Evolutionary conservation across 2,113 vertebrate genomes (phyloP).

Genomic region (Vulpes ferrilata): DNA sequence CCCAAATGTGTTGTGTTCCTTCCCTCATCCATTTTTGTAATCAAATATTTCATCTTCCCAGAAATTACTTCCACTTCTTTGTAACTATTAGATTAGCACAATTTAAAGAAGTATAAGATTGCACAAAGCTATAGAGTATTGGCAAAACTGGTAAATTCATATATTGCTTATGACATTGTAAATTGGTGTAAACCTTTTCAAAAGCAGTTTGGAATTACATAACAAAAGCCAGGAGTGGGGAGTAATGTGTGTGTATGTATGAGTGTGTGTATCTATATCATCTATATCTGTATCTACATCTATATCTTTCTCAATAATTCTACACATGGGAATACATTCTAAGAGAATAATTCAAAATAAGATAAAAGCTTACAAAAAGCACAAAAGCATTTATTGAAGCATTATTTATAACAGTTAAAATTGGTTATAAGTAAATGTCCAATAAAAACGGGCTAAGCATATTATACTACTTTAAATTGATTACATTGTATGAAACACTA

Average conservation of each 20-base stretch:
- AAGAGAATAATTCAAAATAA: slow-evolving; percentile 62
- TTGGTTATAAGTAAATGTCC: neutral
- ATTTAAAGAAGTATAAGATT: slow-evolving; percentile 43
- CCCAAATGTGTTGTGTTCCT: slow-evolving; percentile 47
- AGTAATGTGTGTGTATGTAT: neutral
- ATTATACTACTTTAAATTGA: neutral
- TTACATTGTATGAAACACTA: slow-evolving; percentile 33
- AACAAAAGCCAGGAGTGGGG: neutral
- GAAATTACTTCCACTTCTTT: slow-evolving; percentile 22
- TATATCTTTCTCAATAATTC: neutral
- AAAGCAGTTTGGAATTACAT: slow-evolving; percentile 59
- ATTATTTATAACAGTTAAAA: slow-evolving; percentile 47
- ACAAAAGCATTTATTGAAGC: neutral
- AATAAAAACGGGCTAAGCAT: neutral
- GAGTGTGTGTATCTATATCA: neutral
- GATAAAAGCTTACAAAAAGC: neutral
- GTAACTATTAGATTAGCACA: slow-evolving; percentile 64
- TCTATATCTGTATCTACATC: too few relatives aligned
- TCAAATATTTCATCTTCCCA: slow-evolving; percentile 58
- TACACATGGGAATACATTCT: neutral
- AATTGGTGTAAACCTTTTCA: slow-evolving; percentile 55
- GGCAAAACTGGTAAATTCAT: neutral
- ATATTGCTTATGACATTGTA: slow-evolving; percentile 47
- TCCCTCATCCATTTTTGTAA: neutral
- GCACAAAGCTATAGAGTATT: slow-evolving; percentile 27